phyloP scores from a whole-genome alignment of 2,888 invertebrate genomes.

The Zelleria hepariella region DNA sequence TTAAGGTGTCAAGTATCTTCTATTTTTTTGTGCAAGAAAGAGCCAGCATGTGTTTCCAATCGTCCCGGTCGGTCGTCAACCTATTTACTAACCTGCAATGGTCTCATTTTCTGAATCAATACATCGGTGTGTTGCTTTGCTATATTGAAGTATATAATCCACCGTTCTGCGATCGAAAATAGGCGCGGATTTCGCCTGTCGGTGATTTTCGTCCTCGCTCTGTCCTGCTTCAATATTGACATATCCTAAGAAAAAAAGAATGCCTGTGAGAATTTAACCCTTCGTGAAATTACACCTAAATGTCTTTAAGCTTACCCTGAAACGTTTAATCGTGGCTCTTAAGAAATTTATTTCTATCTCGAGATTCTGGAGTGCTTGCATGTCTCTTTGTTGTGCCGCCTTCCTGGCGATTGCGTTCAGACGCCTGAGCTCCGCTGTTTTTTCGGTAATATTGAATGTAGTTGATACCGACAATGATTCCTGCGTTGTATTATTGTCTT shows the following conservation, averaged over 20 bases:
- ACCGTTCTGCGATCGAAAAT: slow-evolving; percentile 29
- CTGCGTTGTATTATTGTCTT: slow-evolving; percentile 11
- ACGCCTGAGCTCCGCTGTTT: slow-evolving; percentile 18
- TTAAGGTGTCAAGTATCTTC: too few relatives aligned
- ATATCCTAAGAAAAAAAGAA: slow-evolving; percentile 26
- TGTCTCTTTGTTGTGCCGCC: not conserved
- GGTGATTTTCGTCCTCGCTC: slow-evolving; percentile 14
- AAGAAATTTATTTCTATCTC: slow-evolving; percentile 17
- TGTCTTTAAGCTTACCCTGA: slow-evolving; percentile 26
- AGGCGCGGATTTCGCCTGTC: slow-evolving; percentile 17
- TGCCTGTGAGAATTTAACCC: slow-evolving; percentile 1
- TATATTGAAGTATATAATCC: slow-evolving; percentile 49
- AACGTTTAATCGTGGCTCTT: slow-evolving; percentile 26
- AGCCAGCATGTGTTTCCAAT: too few relatives aligned
- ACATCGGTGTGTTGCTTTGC: slow-evolving; percentile 17
- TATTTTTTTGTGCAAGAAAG: too few relatives aligned
- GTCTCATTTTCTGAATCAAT: slow-evolving; percentile 21
- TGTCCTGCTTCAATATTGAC: slow-evolving; percentile 15
- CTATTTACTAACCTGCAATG: slow-evolving; percentile 31
- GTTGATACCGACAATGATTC: slow-evolving; percentile 15
- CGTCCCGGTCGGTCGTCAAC: too few relatives aligned
- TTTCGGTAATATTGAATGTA: slow-evolving; percentile 25
- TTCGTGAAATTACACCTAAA: too few relatives aligned
- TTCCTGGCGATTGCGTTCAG: slow-evolving; percentile 16
- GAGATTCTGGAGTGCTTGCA: slow-evolving; percentile 9